Base-by-base conservation (phyloP, 2,888 invertebrate species). In the Morpho deidamia region DNA sequence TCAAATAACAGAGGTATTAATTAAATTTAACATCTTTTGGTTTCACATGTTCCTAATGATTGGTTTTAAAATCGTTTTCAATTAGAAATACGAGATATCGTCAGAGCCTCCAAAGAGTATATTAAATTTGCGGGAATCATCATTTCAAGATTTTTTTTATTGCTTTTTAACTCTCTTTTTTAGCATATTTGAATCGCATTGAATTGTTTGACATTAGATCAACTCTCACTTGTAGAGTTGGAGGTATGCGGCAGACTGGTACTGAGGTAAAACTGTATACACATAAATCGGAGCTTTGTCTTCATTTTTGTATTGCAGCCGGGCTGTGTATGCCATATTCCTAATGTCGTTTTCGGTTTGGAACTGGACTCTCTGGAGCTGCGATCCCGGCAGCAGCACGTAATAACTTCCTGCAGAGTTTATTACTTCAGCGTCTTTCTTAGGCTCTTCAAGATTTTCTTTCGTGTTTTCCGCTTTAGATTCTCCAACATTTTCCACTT, bases 261-360 rank as follows among this genome's bases (percentile, higher is more conserved):
- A 37, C 7, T 37, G 37, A 2, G 86, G 86, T 1, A 70, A 77
- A 61, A 69, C 68, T 0, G 91, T 91, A 71, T 92, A 93, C 42
- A 93, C 91, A 34, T 92, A 93, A 44, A 92, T 87, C 7, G 90
- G 90, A 11, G 93, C 92, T 0, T 92, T 92, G 53, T 92, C 92
- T 56, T 93, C 92, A 63, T 91, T 90, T 65, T 86, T 91, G 69
- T 93, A 93, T 47, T 91, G 92, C 55, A 93, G 85, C 64, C 91
- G 90, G 8, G 93, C 93, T 39, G 91, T 91, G 68, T 92, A 93
- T 12, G 91, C 93, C 93, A 93, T 93, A 51, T 92, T 92, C 73
- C 68, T 74, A 7, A 81, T 32, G 41, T 88, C 87, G 44, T 87
- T 86, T 56, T 85, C 78, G 0, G 92, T 92, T 56, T 90, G 83